A percentile compares a stretch with the other conserved stretches of the same genome.
Evolutionary conservation across 2,113 vertebrate species (phyloP).

Genomic region (Tachycineta bicolor): DNA sequence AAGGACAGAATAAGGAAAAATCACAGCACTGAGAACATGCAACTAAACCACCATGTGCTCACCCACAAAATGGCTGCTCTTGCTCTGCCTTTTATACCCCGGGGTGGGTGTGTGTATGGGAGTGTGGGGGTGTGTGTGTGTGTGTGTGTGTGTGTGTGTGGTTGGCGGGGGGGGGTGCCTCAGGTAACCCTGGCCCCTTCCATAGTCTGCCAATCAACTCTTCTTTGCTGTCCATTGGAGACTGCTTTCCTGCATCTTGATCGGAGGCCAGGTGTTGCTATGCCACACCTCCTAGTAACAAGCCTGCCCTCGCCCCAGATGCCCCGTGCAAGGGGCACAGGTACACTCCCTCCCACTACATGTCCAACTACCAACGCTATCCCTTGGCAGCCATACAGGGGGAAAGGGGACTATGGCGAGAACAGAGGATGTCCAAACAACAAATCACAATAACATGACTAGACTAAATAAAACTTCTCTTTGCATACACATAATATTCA

Average conservation of each 20-base stretch:
- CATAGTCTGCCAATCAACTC: background rate
- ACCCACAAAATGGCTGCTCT: background rate
- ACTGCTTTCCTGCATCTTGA: background rate
- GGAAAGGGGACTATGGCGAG: background rate
- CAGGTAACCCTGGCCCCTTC: background rate
- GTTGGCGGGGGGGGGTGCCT: no score
- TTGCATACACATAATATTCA: background rate
- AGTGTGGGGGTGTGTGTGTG: no score
- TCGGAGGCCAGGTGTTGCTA: background rate
- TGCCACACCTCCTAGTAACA: background rate
- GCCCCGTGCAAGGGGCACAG: no score
- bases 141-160: no score
- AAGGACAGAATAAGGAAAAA: background rate
- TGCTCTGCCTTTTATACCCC: background rate
- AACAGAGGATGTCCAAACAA: background rate
- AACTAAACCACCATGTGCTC: background rate
- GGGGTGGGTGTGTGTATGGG: no score
- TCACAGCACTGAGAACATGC: background rate
- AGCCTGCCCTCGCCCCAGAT: background rate
- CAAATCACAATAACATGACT: background rate
- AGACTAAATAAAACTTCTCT: background rate
- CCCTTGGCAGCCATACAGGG: background rate
- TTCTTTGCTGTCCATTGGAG: background rate
- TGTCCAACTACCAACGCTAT: background rate
- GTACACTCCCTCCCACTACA: background rate